Conservation (phyloP, 2,113 vertebrate species). For the Pogona vitticeps region DNA sequence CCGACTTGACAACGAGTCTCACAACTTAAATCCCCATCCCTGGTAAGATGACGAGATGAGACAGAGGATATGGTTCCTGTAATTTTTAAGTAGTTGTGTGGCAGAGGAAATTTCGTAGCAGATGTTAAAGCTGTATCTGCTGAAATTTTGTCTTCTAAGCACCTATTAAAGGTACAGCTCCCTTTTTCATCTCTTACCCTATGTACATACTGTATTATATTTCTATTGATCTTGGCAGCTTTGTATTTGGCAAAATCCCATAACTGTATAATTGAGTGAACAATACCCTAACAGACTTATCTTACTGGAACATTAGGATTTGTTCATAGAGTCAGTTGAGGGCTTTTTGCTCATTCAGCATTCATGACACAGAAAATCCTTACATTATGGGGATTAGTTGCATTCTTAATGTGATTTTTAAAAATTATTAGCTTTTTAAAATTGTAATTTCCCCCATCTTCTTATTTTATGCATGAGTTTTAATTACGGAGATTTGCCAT, state of each 20-base stretch:
- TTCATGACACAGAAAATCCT: conserved; percentile 39
- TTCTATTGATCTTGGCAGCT: conserved; percentile 55
- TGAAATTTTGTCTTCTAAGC: no score
- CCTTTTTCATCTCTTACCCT: no score
- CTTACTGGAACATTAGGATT: conserved; percentile 64
- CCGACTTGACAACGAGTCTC: no score
- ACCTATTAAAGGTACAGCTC: no score
- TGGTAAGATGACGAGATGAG: no score
- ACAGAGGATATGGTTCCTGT: no score
- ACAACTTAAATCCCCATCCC: no score
- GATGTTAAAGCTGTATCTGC: no score
- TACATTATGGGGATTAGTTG: conserved; percentile 58
- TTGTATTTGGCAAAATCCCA: conserved; percentile 16
- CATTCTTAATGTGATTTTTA: conserved; percentile 13
- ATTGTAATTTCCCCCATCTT: conserved; percentile 23
- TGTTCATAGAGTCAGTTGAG: conserved; percentile 12
- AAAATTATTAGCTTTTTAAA: conserved; percentile 32
- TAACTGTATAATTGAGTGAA: conserved; percentile 35
- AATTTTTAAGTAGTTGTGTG: no score
- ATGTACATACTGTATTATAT: conserved; percentile 23
- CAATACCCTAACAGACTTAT: conserved; percentile 50
- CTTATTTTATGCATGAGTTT: conserved; percentile 35
- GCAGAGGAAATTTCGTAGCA: no score
- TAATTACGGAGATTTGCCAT: conserved; percentile 28
- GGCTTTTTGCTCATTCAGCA: conserved; percentile 61